Evolutionary conservation across 1,140 invertebrate genomes (phyloP).

Genomic region (Sinella curviseta): DNA sequence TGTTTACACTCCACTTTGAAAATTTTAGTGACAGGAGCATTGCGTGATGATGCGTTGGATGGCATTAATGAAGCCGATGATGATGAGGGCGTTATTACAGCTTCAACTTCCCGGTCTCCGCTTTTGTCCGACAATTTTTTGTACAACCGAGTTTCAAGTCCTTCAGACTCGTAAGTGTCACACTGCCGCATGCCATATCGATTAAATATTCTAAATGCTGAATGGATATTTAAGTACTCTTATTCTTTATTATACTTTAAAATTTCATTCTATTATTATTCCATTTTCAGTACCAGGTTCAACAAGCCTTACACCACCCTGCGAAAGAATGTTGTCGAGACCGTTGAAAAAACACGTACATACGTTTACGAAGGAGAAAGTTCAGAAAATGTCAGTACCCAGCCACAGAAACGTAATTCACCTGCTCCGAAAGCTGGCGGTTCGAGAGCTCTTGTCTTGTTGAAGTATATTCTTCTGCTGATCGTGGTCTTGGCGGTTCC

Average conservation of each 20-base stretch:
- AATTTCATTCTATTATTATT: background rate
- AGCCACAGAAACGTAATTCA: background rate
- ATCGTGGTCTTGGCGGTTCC: background rate
- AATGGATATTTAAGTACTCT: background rate
- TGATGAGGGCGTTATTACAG: background rate
- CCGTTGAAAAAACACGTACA: background rate
- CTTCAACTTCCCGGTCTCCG: background rate
- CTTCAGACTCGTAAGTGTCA: background rate
- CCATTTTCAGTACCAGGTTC: background rate
- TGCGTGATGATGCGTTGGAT: background rate
- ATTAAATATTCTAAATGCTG: background rate
- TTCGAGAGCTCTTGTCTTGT: background rate
- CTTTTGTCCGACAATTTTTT: background rate
- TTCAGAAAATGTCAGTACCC: background rate
- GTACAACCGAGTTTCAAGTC: background rate
- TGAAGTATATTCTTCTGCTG: background rate
- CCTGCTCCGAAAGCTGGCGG: background rate
- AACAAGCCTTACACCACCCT: background rate
- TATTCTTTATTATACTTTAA: background rate
- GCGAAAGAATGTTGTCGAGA: background rate
- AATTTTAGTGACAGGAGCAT: background rate
- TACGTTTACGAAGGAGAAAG: background rate
- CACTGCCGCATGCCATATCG: no score
- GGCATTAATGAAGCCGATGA: background rate
- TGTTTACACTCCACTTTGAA: background rate